Evolutionary conservation across 2,888 invertebrate genomes (phyloP).

Genomic region (Lamproptera curius): DNA sequence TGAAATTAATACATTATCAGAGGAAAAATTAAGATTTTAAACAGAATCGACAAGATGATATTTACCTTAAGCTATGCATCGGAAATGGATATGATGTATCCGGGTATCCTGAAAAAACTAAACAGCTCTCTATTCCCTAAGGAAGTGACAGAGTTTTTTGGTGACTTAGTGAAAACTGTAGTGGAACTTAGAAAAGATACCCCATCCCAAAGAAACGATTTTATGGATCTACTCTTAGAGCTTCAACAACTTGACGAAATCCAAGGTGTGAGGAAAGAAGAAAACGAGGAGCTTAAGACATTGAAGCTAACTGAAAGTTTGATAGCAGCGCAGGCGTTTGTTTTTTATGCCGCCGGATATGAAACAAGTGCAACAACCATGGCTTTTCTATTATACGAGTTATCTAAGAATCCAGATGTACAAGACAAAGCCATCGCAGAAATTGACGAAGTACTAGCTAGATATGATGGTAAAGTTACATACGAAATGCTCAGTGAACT

Average conservation of each 20-base stretch:
- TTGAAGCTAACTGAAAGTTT: slow-evolving; percentile 42
- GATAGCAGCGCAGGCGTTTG: slow-evolving; percentile 55
- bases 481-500: slow-evolving; percentile 54
- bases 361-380: slow-evolving; percentile 62
- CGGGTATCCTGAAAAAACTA: slow-evolving; percentile 39
- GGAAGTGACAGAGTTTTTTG: slow-evolving; percentile 33
- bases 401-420: slow-evolving; percentile 50
- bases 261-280: slow-evolving; percentile 24
- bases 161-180: slow-evolving; percentile 33
- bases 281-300: slow-evolving; percentile 25
- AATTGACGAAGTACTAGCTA: slow-evolving; percentile 41
- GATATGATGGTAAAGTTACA: slow-evolving; percentile 43
- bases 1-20: slow-evolving; percentile 29
- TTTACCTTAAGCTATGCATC: slow-evolving; percentile 28
- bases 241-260: slow-evolving; percentile 37
- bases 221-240: slow-evolving; percentile 47
- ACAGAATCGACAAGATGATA: slow-evolving; percentile 31
- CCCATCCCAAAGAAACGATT: slow-evolving; percentile 41
- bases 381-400: slow-evolving; percentile 45
- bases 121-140: slow-evolving; percentile 36
- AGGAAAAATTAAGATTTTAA: slow-evolving; percentile 25
- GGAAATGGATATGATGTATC: slow-evolving; percentile 41
- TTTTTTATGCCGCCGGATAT: slow-evolving; percentile 63
- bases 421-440: slow-evolving; percentile 47
- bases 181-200: slow-evolving; percentile 36